phyloP scores from a whole-genome alignment of 2,113 vertebrate genomes.

The Chaetorhynchus papuensis region DNA sequence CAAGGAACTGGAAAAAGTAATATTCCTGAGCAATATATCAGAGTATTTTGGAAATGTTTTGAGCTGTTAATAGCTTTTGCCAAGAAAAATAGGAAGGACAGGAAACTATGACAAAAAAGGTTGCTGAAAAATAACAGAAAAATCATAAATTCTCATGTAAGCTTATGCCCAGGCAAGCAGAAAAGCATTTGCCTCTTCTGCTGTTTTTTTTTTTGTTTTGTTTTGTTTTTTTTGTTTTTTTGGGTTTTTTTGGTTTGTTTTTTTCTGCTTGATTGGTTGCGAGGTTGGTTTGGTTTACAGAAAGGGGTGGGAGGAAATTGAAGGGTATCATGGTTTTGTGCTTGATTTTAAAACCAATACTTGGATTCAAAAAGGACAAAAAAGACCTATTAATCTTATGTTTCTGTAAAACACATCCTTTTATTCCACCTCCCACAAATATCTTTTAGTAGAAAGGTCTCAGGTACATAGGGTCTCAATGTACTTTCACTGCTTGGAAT shows the following conservation, averaged over 20 bases:
- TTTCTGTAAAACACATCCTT: neutral
- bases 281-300: neutral
- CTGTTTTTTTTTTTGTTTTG: neutral
- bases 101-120: neutral
- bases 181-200: neutral
- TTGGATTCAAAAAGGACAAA: neutral
- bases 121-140: neutral
- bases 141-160: neutral
- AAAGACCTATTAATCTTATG: neutral
- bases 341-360: neutral
- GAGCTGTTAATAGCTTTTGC: neutral
- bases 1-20: neutral
- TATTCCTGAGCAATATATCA: neutral
- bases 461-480: neutral
- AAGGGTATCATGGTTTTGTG: accelerated
- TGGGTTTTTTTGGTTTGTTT: neutral
- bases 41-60: neutral
- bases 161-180: neutral
- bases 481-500: neutral
- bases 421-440: neutral
- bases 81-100: neutral
- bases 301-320: neutral
- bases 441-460: neutral
- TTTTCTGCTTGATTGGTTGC: accelerated
- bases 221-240: neutral